Base-by-base conservation (phyloP, 2,797 vertebrate genomes). In the Megaceryle alcyon region DNA sequence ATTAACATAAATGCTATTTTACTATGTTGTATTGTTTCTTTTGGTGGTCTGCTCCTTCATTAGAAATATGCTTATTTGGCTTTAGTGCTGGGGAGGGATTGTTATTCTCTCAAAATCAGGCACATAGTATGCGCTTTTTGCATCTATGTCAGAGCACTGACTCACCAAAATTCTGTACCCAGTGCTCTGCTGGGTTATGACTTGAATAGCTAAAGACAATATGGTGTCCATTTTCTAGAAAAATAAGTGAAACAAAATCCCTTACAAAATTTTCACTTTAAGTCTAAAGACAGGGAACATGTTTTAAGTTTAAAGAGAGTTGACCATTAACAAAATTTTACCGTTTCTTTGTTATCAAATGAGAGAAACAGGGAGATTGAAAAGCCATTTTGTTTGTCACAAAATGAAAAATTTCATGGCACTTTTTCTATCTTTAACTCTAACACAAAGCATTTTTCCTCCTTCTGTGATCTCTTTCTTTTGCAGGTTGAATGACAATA, bases 311-410 rank as follows among this genome's bases (percentile, higher is more conserved):
- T 13, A 13, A 1, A 37, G 17, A 23, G 12, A 63, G 17, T 10
- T 64, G 64, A 87, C 65, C 7, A n/a, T 26, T 48, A 14, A 76
- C 3, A 79, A 41, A 49, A 33, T n/a, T 14, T 64, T 64, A 12
- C 10, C 29, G 12, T 39, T 73, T 14, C 13, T 57, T 70, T 43
- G 2, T 68, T 60, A 44, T 46, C 0, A 0, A 64, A 84, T 53
- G 7, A 56, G 18, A 75, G 10, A 76, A 46, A 3, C 16, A 57
- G 8, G 31, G 14, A 86, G 7, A 60, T 11, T 37, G 4, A 29
- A 85, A 89, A 70, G 18, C 17, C 10, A 31, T 46, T 39, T 80
- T 2, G 2, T 63, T 69, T 85, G 35, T 6, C n/a, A 68, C 21
- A 7, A 69, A 78, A 82, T 29, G 2, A 92, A 95, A 84, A 57